Evolutionary conservation across 35 echinoderm and acorn worm genomes (phyloP).

Genomic region (Heliocidaris tuberculata): DNA sequence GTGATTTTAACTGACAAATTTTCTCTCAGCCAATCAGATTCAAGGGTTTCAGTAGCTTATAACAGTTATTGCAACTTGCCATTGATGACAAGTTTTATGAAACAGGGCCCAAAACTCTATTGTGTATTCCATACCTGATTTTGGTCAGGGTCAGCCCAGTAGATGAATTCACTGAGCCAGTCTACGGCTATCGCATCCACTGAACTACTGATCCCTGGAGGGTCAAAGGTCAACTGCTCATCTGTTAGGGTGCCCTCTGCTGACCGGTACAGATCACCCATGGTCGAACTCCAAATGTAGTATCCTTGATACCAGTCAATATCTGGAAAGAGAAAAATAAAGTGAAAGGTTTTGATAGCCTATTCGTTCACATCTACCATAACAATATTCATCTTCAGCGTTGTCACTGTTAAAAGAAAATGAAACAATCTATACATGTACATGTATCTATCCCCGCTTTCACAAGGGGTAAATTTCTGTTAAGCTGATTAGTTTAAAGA

Average conservation of each 20-base stretch:
- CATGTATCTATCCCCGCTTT: too few relatives aligned
- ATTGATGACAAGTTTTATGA: too few relatives aligned
- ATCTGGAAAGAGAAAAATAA: slow-evolving; percentile 57
- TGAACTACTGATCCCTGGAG: background rate
- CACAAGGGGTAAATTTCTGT: too few relatives aligned
- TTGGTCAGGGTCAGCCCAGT: slow-evolving; percentile 59
- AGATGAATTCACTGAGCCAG: slow-evolving; percentile 77
- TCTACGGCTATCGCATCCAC: slow-evolving; percentile 61
- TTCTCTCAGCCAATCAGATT: too few relatives aligned
- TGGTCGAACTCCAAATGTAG: slow-evolving; percentile 56
- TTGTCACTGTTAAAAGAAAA: too few relatives aligned
- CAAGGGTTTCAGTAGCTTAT: too few relatives aligned
- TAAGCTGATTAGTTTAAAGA: too few relatives aligned
- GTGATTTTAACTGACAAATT: too few relatives aligned
- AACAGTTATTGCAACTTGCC: too few relatives aligned
- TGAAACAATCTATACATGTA: too few relatives aligned
- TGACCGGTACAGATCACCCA: slow-evolving; percentile 37
- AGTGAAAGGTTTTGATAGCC: background rate
- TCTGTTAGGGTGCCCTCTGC: background rate
- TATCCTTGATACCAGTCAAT: slow-evolving; percentile 68
- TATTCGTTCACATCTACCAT: background rate
- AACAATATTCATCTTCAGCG: background rate
- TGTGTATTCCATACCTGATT: slow-evolving; percentile 36
- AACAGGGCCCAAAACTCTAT: background rate
- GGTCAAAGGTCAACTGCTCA: slow-evolving; percentile 20